These are phyloP conservation scores for Hucho hucho DNA, from an alignment of 2,113 vertebrate genomes.

Conservation along the genomic window DNA sequence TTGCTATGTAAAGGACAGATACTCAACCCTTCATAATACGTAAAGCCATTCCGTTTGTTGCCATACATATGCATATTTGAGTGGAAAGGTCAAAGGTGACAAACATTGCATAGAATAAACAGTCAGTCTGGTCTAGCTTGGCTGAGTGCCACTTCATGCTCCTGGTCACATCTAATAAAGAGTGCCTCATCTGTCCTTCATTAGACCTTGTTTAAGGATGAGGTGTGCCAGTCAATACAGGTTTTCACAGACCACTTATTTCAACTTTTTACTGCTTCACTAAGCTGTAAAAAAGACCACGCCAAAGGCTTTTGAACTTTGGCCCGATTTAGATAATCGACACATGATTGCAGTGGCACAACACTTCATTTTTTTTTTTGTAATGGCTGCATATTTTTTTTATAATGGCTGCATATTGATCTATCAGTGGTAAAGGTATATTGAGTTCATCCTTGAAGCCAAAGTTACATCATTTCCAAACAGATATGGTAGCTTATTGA, in stretches of 20 bases:
- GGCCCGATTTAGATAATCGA: slow-evolving; percentile 15
- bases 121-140: not conserved
- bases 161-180: slow-evolving; percentile 40
- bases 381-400: slow-evolving; percentile 9
- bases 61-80: too few relatives aligned
- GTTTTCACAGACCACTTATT: slow-evolving; percentile 64
- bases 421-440: slow-evolving; percentile 9
- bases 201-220: slow-evolving; percentile 42
- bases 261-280: slow-evolving; percentile 31
- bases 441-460: slow-evolving; percentile 19
- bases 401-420: slow-evolving; percentile 16
- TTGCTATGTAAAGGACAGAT: too few relatives aligned
- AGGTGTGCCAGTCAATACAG: slow-evolving; percentile 63
- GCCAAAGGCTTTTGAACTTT: slow-evolving; percentile 4
- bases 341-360: not conserved
- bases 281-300: slow-evolving; percentile 5
- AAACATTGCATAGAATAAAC: not conserved
- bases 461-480: not conserved
- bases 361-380: not conserved
- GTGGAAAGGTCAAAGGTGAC: too few relatives aligned
- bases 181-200: slow-evolving; percentile 60
- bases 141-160: slow-evolving; percentile 18
- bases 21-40: not conserved
- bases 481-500: not conserved
- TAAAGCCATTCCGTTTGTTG: not conserved